A percentile compares a stretch with the other conserved stretches of the same genome.
These are phyloP conservation scores for Knipowitschia caucasica DNA, from an alignment of 2,797 vertebrate species.

Conservation along the genomic window DNA sequence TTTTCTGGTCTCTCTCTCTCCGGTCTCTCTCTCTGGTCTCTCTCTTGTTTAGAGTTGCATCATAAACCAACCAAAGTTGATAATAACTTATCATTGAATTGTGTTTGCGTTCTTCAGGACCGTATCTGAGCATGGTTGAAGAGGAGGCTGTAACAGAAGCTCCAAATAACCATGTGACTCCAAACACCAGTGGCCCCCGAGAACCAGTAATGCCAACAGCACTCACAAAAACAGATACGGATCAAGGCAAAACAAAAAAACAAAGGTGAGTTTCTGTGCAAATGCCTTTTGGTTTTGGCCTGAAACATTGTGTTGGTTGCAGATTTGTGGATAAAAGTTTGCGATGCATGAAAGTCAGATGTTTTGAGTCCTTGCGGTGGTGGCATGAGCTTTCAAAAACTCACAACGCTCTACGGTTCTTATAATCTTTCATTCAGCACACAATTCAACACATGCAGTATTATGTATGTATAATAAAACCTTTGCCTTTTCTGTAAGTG, in stretches of 20 bases:
- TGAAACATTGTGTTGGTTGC: neutral
- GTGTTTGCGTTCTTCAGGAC: slow-evolving; percentile 26
- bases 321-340: neutral
- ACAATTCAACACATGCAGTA: no score
- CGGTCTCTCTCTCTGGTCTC: no score
- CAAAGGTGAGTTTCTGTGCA: slow-evolving; percentile 52
- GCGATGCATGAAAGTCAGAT: slow-evolving; percentile 3
- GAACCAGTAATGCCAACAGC: slow-evolving; percentile 21
- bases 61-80: no score
- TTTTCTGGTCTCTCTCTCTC: no score
- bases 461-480: no score
- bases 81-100: neutral
- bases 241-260: slow-evolving; percentile 27
- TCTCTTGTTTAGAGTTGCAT: no score
- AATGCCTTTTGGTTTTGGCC: neutral
- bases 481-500: no score
- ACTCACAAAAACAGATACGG: slow-evolving; percentile 12
- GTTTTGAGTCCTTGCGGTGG: no score
- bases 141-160: slow-evolving; percentile 15
- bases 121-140: slow-evolving; percentile 20
- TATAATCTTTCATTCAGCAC: no score
- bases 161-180: slow-evolving; percentile 13
- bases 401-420: no score
- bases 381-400: no score
- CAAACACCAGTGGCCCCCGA: slow-evolving; percentile 38